Conservation (phyloP, 2,113 vertebrate genomes). For the Eulacestoma nigropectus region DNA sequence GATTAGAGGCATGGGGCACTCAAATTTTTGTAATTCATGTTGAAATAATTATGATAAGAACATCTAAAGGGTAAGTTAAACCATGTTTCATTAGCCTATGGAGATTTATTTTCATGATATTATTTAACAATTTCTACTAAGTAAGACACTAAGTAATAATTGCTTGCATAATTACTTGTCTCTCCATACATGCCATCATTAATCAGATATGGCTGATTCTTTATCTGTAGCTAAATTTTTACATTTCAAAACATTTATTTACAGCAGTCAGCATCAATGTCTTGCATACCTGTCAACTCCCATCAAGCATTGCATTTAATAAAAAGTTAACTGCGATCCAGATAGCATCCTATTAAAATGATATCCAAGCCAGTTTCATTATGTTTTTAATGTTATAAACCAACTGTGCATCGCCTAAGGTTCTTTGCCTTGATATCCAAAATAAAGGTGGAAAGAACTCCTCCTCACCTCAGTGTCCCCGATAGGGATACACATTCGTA, state of each 20-base stretch:
- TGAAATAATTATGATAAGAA: not conserved
- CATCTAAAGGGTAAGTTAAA: not conserved
- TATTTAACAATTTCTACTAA: not conserved
- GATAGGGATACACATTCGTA: not conserved
- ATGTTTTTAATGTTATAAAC: not conserved
- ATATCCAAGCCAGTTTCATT: not conserved
- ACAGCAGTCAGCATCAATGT: not conserved
- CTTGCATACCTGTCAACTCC: not conserved
- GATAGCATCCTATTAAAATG: not conserved
- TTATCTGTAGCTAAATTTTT: not conserved
- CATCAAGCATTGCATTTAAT: not conserved
- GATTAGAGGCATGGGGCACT: not conserved
- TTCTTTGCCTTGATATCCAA: not conserved
- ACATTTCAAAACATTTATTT: not conserved
- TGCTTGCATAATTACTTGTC: not conserved
- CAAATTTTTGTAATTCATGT: not conserved
- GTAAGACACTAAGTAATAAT: not conserved
- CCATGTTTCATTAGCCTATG: not conserved
- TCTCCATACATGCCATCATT: not conserved
- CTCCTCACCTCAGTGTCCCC: not conserved
- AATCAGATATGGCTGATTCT: not conserved
- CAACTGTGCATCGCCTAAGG: rapidly evolving
- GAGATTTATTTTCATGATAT: not conserved
- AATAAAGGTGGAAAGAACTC: not conserved
- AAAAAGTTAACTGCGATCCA: not conserved